Evolutionary conservation across 2,113 vertebrate species (phyloP).

Genomic region (Naja naja): DNA sequence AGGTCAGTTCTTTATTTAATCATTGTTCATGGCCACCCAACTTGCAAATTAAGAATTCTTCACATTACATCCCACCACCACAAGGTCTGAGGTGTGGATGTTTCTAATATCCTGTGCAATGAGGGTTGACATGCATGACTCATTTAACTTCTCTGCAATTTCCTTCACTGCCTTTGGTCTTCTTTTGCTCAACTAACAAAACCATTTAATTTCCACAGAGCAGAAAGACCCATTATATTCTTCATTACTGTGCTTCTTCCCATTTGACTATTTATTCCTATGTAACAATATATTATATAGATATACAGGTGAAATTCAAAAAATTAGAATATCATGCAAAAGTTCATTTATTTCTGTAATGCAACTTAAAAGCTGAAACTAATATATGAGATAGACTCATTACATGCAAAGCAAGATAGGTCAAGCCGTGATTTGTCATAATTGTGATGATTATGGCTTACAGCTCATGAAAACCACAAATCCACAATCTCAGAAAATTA

Average conservation of each 20-base stretch:
- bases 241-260: neutral
- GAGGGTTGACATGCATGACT: neutral
- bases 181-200: conserved; percentile 2
- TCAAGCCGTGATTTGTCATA: no score
- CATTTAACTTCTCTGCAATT: conserved; percentile 6
- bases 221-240: neutral
- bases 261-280: neutral
- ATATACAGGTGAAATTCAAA: no score
- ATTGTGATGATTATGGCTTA: no score
- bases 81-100: neutral
- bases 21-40: neutral
- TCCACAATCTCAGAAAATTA: no score
- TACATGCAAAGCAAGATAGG: no score
- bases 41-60: neutral
- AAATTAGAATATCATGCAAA: no score
- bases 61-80: neutral
- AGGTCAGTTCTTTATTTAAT: neutral
- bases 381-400: no score
- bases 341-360: no score
- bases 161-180: neutral
- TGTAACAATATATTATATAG: neutral
- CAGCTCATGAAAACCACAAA: no score
- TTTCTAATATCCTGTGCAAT: neutral
- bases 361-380: no score
- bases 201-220: conserved; percentile 27